Evolutionary conservation across 2,113 vertebrate genomes (phyloP), one percentile per base, ranked within the genome.

Genomic region (Amphiprion ocellaris): DNA sequence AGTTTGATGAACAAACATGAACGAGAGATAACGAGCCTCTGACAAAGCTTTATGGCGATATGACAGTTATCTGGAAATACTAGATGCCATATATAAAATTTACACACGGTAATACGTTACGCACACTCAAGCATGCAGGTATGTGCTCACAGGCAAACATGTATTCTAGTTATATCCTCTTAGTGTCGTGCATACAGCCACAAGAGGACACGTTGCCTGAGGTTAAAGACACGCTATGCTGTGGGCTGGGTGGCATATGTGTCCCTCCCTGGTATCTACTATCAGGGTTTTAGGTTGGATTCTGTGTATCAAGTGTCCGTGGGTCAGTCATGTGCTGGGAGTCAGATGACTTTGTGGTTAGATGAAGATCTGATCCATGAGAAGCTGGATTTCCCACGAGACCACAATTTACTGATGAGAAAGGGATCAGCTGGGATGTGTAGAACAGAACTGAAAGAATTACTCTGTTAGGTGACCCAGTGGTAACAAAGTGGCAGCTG

Each of bases 1-100:
- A 70, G 69, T 88, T 87, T 81, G 67, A 92, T 83, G 81, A 81
- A 78, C 81, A 90, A 90, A 89, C 79, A 88, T 76, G 73, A 74
- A 47, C 24, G 44, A 70, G 73, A 69, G 74, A 91, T 90, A 92
- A 90, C 60, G 69, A 54, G 66, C 61, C 82, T 80, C 70, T 53
- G 69, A 77, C 21, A 67, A 62, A 70, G 67, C 69, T 86, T 79
- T 74, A 83, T 83, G 74, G 39, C 47, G 49, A 37, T 62, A 49
- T 76, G 68, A 76, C 44, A 0, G 55, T 74, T 69, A 66, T 58
- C 62, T 50, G 28, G 77, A 75, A 82, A 85, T 61, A 68, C 41
- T 44, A 64, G 61, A 69, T 82, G 69, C 28, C 4, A 12, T 21
- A 50, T 30, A 47, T 21, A 39, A 60, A 63, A 6, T 39, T n/a